Evolutionary conservation across 2,113 vertebrate species (phyloP).

Genomic region (Verasper variegatus): DNA sequence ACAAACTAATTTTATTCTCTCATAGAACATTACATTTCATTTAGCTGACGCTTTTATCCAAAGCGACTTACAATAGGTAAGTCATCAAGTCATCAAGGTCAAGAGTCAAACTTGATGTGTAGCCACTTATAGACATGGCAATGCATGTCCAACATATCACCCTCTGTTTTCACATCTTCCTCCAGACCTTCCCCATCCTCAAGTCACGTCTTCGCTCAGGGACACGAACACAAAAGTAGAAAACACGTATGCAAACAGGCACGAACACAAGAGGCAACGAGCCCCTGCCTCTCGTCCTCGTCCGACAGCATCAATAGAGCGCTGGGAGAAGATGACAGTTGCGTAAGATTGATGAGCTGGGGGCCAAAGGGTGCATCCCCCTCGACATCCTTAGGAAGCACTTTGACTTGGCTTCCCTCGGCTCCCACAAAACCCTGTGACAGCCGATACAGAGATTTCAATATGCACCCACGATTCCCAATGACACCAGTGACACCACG

Average conservation of each 20-base stretch:
- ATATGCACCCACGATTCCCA: slow-evolving; percentile 39
- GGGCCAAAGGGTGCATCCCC: slow-evolving; percentile 74
- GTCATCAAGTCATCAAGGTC: neutral
- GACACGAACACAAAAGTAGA: slow-evolving; percentile 5
- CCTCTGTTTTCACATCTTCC: neutral
- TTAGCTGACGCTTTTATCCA: no score
- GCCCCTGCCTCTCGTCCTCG: slow-evolving; percentile 23
- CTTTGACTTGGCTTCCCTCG: slow-evolving; percentile 59
- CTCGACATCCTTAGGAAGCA: slow-evolving; percentile 77
- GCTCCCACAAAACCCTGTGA: slow-evolving; percentile 71
- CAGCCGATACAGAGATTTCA: slow-evolving; percentile 58
- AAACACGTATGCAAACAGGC: slow-evolving; percentile 19
- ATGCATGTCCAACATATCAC: neutral
- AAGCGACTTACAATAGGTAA: no score
- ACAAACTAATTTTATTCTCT: neutral
- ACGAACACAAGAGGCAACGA: slow-evolving; percentile 17
- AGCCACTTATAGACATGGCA: neutral
- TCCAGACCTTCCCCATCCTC: slow-evolving; percentile 4
- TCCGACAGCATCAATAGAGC: slow-evolving; percentile 55
- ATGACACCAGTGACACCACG: slow-evolving; percentile 49
- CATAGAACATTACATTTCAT: neutral
- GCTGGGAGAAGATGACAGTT: slow-evolving; percentile 66
- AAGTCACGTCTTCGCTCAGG: neutral
- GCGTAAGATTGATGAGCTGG: slow-evolving; percentile 74
- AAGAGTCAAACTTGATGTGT: neutral